Evolutionary conservation across 2,797 vertebrate species (phyloP).

Genomic region (Sebastes wilsoni): DNA sequence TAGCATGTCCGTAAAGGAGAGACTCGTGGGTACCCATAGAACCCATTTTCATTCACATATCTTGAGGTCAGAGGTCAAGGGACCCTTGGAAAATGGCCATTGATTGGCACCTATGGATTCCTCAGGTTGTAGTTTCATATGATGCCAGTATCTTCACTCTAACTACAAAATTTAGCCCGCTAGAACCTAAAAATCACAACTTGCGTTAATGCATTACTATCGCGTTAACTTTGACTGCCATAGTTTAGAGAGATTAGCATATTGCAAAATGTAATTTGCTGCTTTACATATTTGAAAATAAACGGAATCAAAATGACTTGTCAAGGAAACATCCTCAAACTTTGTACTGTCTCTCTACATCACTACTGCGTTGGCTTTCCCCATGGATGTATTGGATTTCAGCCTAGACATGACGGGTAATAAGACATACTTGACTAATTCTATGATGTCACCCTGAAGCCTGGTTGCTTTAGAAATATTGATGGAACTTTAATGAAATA

Average conservation of each 20-base stretch:
- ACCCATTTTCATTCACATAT: too few species aligned
- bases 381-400: background rate
- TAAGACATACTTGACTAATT: background rate
- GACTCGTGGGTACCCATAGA: too few species aligned
- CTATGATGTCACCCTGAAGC: background rate
- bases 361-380: background rate
- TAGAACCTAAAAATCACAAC: too few species aligned
- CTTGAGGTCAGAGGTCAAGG: too few species aligned
- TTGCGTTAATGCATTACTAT: too few species aligned
- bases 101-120: too few species aligned
- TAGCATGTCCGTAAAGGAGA: rapidly evolving
- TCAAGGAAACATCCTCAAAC: background rate
- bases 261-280: background rate
- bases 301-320: background rate
- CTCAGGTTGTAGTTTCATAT: too few species aligned
- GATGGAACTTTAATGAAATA: background rate
- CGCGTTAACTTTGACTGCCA: too few species aligned
- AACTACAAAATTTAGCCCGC: rapidly evolving
- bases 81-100: too few species aligned
- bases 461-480: background rate
- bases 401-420: background rate
- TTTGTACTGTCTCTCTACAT: background rate
- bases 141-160: too few species aligned
- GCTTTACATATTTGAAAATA: background rate
- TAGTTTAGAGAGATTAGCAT: too few species aligned